These are phyloP conservation scores for Aphis craccivora DNA, from an alignment of 1,140 invertebrate genomes.

Conservation along the genomic window DNA sequence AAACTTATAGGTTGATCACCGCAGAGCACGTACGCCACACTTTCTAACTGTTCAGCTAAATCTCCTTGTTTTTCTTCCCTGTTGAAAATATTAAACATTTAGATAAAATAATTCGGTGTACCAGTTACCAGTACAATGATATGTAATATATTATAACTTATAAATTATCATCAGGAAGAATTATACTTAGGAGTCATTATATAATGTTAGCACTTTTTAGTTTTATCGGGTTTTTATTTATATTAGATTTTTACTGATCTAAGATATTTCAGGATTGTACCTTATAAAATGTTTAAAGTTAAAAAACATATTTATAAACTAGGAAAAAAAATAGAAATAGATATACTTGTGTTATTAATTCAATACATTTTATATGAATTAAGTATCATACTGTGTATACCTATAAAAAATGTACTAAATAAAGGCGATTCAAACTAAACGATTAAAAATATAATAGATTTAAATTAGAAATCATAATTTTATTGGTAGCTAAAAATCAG, in stretches of 20 bases:
- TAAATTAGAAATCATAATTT: background rate
- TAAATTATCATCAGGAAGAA: background rate
- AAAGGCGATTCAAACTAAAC: background rate
- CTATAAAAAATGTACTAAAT: no score
- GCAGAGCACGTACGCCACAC: conserved; percentile 82
- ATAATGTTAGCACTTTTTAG: background rate
- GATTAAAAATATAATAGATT: background rate
- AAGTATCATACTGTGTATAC: no score
- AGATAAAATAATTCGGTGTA: conserved; percentile 20
- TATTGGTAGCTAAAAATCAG: background rate
- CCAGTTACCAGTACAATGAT: background rate
- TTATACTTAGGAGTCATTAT: background rate
- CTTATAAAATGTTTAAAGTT: background rate
- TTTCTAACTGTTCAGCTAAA: conserved; percentile 83
- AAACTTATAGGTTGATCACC: conserved; percentile 76
- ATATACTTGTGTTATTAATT: background rate
- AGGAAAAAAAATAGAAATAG: background rate
- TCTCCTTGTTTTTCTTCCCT: conserved; percentile 84
- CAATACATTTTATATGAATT: no score
- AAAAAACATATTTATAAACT: background rate
- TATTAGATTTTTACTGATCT: background rate
- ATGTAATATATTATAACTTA: background rate
- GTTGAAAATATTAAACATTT: conserved; percentile 61
- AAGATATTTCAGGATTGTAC: background rate
- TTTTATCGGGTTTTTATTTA: background rate